phyloP scores from a whole-genome alignment of 2,888 invertebrate genomes.

The Tenthredo distinguenda region DNA sequence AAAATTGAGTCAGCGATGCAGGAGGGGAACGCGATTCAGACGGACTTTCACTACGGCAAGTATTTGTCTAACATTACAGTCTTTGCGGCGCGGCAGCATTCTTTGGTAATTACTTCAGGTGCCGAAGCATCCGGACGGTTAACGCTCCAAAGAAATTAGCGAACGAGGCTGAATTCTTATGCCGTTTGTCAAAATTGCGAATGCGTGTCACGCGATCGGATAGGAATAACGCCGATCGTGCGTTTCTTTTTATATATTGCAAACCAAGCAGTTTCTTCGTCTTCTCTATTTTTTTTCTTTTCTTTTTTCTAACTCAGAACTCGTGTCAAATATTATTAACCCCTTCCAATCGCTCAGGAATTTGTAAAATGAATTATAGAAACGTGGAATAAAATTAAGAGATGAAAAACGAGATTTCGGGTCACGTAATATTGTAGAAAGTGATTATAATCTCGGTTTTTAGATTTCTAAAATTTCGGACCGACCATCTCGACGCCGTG shows the following conservation, averaged over 20 bases:
- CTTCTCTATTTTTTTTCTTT: neutral
- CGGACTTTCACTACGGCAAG: constrained; percentile 46
- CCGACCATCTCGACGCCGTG: too few relatives aligned
- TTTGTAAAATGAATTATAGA: neutral
- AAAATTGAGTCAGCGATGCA: constrained; percentile 55
- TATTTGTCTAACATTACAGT: constrained; percentile 47
- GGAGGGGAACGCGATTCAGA: constrained; percentile 46
- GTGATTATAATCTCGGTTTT: neutral
- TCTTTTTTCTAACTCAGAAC: neutral
- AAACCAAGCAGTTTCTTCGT: neutral
- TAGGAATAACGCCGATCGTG: neutral
- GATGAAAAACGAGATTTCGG: neutral
- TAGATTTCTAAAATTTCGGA: constrained; percentile 19
- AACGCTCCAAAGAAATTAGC: constrained; percentile 25
- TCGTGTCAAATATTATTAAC: neutral
- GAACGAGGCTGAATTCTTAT: constrained; percentile 27
- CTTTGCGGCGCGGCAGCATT: constrained; percentile 18
- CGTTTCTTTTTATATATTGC: neutral
- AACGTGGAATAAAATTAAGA: neutral
- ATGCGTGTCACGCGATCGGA: neutral
- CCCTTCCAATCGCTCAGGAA: neutral
- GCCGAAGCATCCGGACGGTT: constrained; percentile 21
- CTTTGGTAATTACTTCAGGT: constrained; percentile 45
- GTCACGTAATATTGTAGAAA: constrained; percentile 17
- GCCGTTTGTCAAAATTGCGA: neutral